Percentiles rank a stretch among this genome's conserved stretches.
Conservation (phyloP, 2,113 vertebrate genomes). For the Tonatia bakeri region DNA sequence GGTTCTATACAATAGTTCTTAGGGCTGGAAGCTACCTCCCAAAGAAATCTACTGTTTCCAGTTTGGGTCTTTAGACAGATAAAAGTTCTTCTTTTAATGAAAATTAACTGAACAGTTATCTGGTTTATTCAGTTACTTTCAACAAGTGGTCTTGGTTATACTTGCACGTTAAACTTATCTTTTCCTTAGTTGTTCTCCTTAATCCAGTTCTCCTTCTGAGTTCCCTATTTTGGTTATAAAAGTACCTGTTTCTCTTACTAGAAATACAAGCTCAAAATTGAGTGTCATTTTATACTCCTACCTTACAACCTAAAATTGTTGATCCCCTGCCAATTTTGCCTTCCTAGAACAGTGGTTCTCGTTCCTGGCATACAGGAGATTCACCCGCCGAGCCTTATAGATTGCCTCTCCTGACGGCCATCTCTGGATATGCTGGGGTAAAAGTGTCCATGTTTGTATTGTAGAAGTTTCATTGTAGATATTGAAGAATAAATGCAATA, state of each 20-base stretch:
- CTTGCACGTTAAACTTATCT: not conserved
- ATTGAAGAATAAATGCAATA: not conserved
- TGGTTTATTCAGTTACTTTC: not conserved
- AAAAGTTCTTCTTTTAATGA: not conserved
- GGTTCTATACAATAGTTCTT: not conserved
- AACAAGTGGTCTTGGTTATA: not conserved
- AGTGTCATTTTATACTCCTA: not conserved
- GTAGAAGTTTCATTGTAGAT: not conserved
- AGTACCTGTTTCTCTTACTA: not conserved
- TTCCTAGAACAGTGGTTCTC: not conserved
- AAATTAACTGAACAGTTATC: not conserved
- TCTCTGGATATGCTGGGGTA: not conserved
- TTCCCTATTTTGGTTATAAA: not conserved
- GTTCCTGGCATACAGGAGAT: not conserved
- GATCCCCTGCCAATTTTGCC: not conserved
- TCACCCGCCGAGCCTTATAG: not conserved
- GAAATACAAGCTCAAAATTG: not conserved
- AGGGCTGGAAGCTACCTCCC: not conserved
- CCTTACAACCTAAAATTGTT: not conserved
- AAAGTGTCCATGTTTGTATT: not conserved
- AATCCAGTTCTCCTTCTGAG: not conserved
- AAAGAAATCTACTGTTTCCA: not conserved
- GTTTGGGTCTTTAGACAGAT: not conserved
- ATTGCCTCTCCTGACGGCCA: not conserved
- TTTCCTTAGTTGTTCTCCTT: not conserved